phyloP scores from a whole-genome alignment of 2,113 vertebrate genomes.

The Paralichthys olivaceus region DNA sequence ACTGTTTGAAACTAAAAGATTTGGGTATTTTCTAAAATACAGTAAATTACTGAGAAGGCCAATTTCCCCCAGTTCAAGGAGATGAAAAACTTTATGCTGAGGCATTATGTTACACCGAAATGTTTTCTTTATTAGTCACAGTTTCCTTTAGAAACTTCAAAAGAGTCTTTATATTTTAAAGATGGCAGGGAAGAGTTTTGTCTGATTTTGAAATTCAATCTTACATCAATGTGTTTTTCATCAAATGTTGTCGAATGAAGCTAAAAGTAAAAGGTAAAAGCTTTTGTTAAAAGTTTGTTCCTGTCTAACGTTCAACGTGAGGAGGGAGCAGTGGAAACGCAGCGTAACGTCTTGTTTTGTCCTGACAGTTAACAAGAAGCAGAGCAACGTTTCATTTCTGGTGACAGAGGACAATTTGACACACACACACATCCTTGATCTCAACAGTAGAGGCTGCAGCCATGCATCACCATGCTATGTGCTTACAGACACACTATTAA shows the following conservation, averaged over 20 bases:
- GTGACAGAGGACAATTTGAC: conserved; percentile 12
- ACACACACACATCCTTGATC: neutral
- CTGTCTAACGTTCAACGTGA: neutral
- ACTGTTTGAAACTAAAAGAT: neutral
- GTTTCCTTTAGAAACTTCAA: neutral
- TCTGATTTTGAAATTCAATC: neutral
- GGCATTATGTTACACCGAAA: neutral
- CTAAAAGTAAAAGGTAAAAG: neutral
- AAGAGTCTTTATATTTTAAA: neutral
- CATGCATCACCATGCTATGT: conserved; percentile 1
- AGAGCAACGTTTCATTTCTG: conserved; percentile 22
- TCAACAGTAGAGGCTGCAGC: conserved; percentile 10
- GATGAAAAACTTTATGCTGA: neutral
- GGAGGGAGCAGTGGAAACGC: neutral
- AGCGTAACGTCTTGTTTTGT: conserved; percentile 5
- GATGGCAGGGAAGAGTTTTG: too few relatives aligned
- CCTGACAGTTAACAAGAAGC: conserved; percentile 37
- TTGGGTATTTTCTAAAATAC: too few relatives aligned
- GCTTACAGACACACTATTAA: conserved; percentile 16
- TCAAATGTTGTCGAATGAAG: neutral
- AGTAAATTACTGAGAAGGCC: too few relatives aligned
- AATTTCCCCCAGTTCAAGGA: too few relatives aligned
- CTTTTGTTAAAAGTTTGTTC: conserved; percentile 22
- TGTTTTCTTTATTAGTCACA: neutral
- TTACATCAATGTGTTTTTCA: neutral